Conservation (phyloP, 1,140 invertebrate genomes). For the Matsumurasca onukii region DNA sequence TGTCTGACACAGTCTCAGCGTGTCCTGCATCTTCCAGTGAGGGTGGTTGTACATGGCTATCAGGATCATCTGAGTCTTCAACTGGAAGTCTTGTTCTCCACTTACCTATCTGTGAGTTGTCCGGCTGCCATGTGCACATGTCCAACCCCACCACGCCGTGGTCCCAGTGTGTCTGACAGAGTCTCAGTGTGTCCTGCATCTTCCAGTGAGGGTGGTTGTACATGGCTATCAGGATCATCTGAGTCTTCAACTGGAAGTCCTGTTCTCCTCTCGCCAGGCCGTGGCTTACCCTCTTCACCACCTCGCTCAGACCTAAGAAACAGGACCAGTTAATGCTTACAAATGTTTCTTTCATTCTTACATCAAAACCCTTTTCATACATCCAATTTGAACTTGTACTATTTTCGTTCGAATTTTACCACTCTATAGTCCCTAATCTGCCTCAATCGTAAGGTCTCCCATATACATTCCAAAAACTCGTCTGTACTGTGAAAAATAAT, state of each 20-base stretch:
- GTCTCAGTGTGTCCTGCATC: conserved; percentile 52
- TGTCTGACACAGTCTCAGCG: conserved; percentile 53
- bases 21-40: conserved; percentile 48
- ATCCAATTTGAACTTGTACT: no score
- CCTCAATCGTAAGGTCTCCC: no score
- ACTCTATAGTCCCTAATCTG: no score
- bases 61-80: conserved; percentile 51
- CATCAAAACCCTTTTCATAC: no score
- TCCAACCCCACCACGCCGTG: conserved; percentile 62
- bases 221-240: conserved; percentile 50
- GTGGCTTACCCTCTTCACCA: conserved; percentile 48
- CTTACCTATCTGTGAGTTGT: conserved; percentile 20
- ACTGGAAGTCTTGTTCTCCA: not conserved
- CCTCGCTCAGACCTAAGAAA: conserved; percentile 42
- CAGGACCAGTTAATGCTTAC: not conserved
- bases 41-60: conserved; percentile 41
- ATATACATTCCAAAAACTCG: no score
- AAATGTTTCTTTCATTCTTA: no score
- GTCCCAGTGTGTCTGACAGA: conserved; percentile 52
- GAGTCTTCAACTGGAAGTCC: conserved; percentile 54
- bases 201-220: conserved; percentile 33
- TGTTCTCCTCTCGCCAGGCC: conserved; percentile 52
- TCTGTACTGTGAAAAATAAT: no score
- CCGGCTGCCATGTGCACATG: conserved; percentile 47
- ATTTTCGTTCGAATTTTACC: no score